Conservation (phyloP, 1,140 invertebrate genomes). For the Onthophagus taurus region DNA sequence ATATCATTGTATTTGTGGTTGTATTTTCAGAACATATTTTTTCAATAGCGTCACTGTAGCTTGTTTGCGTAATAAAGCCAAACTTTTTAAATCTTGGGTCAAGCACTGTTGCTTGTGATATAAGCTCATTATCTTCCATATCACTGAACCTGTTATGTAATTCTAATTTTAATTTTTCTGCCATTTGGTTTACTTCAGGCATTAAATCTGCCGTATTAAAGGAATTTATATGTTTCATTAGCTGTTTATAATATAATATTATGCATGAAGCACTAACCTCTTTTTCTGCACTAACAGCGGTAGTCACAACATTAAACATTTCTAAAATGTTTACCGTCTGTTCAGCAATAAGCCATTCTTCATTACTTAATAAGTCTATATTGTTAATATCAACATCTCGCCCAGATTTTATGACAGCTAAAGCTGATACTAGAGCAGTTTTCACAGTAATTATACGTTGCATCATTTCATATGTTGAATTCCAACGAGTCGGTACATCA, state of each 20-base stretch:
- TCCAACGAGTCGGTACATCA: conserved; percentile 30
- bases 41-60: conserved; percentile 11
- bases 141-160: background rate
- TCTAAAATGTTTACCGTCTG: conserved; percentile 11
- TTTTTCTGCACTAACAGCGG: conserved; percentile 28
- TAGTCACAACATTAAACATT: conserved; percentile 30
- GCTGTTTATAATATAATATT: conserved; percentile 16
- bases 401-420: conserved; percentile 18
- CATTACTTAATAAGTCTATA: conserved; percentile 2
- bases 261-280: conserved; percentile 23
- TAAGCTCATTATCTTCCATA: conserved; percentile 7
- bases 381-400: background rate
- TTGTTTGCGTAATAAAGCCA: conserved; percentile 17
- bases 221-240: conserved; percentile 16
- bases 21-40: conserved; percentile 15
- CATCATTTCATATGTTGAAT: conserved; percentile 30
- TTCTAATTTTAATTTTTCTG: conserved; percentile 9
- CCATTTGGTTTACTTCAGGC: conserved; percentile 11
- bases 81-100: conserved; percentile 22
- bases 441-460: conserved; percentile 23
- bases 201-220: conserved; percentile 14
- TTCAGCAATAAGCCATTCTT: conserved; percentile 14
- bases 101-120: conserved; percentile 19
- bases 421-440: conserved; percentile 22
- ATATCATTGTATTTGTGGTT: conserved; percentile 19